Evolutionary conservation across 2,797 vertebrate genomes (phyloP), one percentile per base, ranked within the genome.

Genomic region (Phalloptychus januarius): DNA sequence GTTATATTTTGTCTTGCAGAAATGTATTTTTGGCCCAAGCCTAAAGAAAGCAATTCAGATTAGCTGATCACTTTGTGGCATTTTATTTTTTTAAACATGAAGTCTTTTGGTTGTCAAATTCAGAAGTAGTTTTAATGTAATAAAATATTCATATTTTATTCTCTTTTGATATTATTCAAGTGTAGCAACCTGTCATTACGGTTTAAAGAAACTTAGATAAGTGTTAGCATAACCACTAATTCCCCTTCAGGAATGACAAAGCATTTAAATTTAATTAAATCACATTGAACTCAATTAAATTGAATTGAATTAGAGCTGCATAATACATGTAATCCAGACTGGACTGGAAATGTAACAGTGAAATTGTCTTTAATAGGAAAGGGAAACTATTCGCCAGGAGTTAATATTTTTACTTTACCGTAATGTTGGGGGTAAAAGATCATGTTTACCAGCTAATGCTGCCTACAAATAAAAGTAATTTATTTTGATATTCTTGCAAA

Each of bases 401-500:
- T 38, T 56, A 28, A 56, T 56, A 28, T 28, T 56, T n/a, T 40
- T 40, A 23, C 7, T 65, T 12, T 25, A 42, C 20, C 11, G 2
- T 69, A 40, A 42, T 69, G 20, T n/a, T 54, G 1, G 52, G n/a
- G 52, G n/a, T 71, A 31, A 71, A 23, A 65, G 5, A 71, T 75
- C 1, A 69, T 1, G 3, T 72, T 33, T 46, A 46, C 50, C 67
- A 40, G 71, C 48, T 50, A 48, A 79, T 82, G 6, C 50, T 10
- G 45, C 42, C 36, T 48, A 71, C 16, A 76, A 40, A 73, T n/a
- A 78, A 77, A 38, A 80, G 23, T 63, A 46, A 67, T 67, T 23
- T 16, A 52, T 65, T 58, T 67, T 83, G 65, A 54, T 79, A 31
- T 70, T 45, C 40, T 33, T 79, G 56, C 61, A 74, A 54, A 81